A percentile compares a stretch with the other conserved stretches of the same genome.
phyloP scores from a whole-genome alignment of 37 sponge, comb jelly and placozoan genomes.

The Ephydatia muelleri region DNA sequence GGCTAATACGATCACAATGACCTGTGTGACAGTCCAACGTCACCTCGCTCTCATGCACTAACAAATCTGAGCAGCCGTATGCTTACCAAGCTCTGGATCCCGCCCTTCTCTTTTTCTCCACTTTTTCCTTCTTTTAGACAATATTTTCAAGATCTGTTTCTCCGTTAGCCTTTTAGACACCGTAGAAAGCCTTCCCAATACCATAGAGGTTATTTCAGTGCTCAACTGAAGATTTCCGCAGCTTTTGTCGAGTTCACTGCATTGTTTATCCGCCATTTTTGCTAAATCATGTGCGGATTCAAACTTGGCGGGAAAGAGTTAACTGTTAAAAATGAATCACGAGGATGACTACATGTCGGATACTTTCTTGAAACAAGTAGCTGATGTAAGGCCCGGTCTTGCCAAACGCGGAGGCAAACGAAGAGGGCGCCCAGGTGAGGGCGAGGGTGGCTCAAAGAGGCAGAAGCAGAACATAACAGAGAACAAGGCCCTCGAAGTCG shows the following conservation, averaged over 20 bases:
- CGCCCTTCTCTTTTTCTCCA: conserved; percentile 22
- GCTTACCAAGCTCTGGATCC: not conserved
- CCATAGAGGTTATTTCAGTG: not conserved
- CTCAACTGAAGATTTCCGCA: not conserved
- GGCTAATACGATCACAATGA: too few relatives aligned
- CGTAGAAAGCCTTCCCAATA: conserved; percentile 7
- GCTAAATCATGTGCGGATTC: conserved; percentile 2
- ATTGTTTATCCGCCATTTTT: conserved; percentile 57
- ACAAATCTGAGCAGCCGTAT: not conserved
- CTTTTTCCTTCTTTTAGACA: conserved; percentile 23
- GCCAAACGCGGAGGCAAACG: not conserved
- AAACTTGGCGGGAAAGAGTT: too few relatives aligned
- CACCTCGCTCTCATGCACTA: too few relatives aligned
- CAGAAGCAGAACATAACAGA: conserved; percentile 43
- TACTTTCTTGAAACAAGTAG: conserved; percentile 40
- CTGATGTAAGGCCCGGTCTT: conserved; percentile 69
- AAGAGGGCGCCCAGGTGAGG: conserved; percentile 22
- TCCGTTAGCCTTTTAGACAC: not conserved
- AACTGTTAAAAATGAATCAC: not conserved
- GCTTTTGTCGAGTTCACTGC: not conserved
- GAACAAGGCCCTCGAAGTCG: conserved; percentile 38
- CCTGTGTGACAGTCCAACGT: too few relatives aligned
- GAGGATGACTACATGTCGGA: conserved; percentile 87
- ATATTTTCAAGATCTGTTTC: conserved; percentile 2
- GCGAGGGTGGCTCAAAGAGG: conserved; percentile 16